phyloP scores from a whole-genome alignment of 2,797 vertebrate genomes.

The Muraenolepis orangiensis region DNA sequence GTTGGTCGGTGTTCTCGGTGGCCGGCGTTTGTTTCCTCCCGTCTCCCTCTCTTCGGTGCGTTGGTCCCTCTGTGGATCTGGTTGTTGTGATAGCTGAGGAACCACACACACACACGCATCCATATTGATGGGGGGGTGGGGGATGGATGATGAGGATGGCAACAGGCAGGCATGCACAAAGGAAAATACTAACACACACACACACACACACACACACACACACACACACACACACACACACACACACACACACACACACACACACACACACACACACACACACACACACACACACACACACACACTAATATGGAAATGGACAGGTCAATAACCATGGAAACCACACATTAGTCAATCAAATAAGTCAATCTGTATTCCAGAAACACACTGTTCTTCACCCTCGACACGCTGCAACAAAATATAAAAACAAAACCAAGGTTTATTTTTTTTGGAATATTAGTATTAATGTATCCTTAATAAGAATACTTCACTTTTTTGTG shows the following conservation, averaged over 20 bases:
- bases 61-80: neutral
- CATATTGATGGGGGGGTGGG: neutral
- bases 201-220: too few relatives aligned
- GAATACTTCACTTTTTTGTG: neutral
- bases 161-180: neutral
- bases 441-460: neutral
- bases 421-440: neutral
- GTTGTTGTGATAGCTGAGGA: neutral
- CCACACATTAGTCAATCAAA: neutral
- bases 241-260: neutral
- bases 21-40: neutral
- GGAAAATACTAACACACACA: neutral
- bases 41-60: neutral
- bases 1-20: neutral
- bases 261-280: neutral
- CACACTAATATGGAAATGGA: constrained; percentile 3
- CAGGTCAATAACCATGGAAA: constrained; percentile 34
- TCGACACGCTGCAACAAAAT: neutral
- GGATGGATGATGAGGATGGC: neutral
- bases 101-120: neutral
- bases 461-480: neutral
- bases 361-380: neutral
- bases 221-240: neutral
- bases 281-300: neutral
- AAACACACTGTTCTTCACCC: neutral